phyloP scores from a whole-genome alignment of 1,140 invertebrate species.

The Bombyx mori region ASM3026992v2 NC_085121.1:11865501-11866000 shows the following conservation, averaged over 20 bases:
- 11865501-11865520: not conserved
- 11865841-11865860: too few species aligned
- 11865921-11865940: too few species aligned
- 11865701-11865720: slow-evolving; percentile 13
- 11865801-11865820: too few species aligned
- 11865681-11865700: not conserved
- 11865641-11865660: not conserved
- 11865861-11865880: too few species aligned
- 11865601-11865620: slow-evolving; percentile 90
- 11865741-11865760: slow-evolving; percentile 12
- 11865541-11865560: slow-evolving; percentile 92
- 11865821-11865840: too few species aligned
- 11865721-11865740: slow-evolving; percentile 57
- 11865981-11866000: too few species aligned
- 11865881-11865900: too few species aligned
- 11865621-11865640: slow-evolving; percentile 77
- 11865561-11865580: slow-evolving; percentile 79
- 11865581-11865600: slow-evolving; percentile 72
- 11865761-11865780: too few species aligned
- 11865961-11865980: too few species aligned
- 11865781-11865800: too few species aligned
- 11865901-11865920: too few species aligned
- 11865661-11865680: not conserved
- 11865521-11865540: slow-evolving; percentile 76
- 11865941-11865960: too few species aligned